These are phyloP conservation scores for Macrochelys suwanniensis DNA, from an alignment of 2,797 vertebrate genomes.

Conservation along the genomic window DNA sequence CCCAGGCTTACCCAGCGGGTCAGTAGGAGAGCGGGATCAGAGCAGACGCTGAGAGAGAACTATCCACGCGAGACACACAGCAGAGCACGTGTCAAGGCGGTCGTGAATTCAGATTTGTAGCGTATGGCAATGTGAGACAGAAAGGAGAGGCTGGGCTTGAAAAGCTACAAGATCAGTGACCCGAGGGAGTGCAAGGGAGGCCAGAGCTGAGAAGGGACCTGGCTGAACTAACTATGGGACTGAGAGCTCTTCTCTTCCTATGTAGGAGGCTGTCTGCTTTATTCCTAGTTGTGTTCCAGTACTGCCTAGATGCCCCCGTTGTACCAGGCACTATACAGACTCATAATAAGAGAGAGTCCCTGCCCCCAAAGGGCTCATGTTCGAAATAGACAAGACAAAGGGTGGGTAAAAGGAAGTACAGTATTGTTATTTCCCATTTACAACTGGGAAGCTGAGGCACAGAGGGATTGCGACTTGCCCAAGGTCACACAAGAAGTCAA, in stretches of 20 bases:
- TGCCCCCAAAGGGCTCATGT: neutral
- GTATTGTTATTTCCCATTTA: neutral
- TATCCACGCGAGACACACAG: neutral
- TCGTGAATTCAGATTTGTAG: neutral
- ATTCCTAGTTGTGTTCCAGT: neutral
- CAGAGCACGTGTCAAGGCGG: neutral
- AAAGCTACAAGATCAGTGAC: neutral
- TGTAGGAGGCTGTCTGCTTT: neutral
- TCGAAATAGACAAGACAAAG: neutral
- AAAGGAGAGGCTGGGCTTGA: neutral
- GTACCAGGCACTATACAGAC: neutral
- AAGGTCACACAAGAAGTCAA: neutral
- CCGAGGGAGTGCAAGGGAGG: neutral
- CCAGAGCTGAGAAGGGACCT: neutral
- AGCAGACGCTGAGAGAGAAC: neutral
- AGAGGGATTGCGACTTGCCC: neutral
- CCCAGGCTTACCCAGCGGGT: neutral
- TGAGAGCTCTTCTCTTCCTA: neutral
- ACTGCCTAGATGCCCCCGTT: neutral
- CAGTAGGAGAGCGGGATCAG: neutral
- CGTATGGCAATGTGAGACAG: neutral
- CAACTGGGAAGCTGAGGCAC: fast-evolving
- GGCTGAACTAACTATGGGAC: neutral
- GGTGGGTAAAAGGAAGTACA: neutral
- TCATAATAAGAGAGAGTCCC: neutral